Conservation (phyloP, 2,888 invertebrate genomes). For the Xestoiulus laeticollis region DNA sequence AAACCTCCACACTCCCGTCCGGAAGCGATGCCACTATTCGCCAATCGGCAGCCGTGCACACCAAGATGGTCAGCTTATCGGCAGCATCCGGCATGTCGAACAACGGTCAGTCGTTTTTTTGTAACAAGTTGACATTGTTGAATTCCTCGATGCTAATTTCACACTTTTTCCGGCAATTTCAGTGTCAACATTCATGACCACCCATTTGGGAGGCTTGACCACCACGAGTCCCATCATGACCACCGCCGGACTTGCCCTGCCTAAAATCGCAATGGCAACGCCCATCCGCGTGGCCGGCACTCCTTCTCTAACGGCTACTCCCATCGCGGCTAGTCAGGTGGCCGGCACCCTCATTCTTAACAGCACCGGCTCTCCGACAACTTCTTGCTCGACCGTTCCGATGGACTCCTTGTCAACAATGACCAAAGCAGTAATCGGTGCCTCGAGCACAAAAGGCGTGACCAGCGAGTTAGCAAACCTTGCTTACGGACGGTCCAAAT, state of each 20-base stretch:
- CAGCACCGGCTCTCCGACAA: background rate
- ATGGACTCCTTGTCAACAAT: background rate
- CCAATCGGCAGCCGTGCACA: background rate
- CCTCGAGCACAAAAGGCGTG: background rate
- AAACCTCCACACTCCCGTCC: slow-evolving; percentile 36
- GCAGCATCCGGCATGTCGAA: background rate
- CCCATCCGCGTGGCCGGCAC: background rate
- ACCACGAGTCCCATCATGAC: background rate
- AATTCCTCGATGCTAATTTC: too few species aligned
- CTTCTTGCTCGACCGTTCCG: background rate
- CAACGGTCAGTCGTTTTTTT: background rate
- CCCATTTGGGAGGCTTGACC: background rate
- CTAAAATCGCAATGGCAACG: background rate
- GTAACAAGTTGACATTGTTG: background rate
- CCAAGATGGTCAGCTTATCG: background rate
- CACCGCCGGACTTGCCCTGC: background rate
- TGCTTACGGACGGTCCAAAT: background rate
- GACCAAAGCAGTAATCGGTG: background rate
- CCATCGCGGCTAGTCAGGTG: background rate
- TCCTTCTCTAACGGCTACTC: background rate
- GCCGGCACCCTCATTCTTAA: background rate
- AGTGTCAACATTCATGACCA: background rate
- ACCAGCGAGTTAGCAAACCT: background rate
- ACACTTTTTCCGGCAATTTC: too few species aligned
- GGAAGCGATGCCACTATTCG: background rate